Base-by-base conservation (phyloP, 2,888 invertebrate species). In the Philereme transversata region DNA sequence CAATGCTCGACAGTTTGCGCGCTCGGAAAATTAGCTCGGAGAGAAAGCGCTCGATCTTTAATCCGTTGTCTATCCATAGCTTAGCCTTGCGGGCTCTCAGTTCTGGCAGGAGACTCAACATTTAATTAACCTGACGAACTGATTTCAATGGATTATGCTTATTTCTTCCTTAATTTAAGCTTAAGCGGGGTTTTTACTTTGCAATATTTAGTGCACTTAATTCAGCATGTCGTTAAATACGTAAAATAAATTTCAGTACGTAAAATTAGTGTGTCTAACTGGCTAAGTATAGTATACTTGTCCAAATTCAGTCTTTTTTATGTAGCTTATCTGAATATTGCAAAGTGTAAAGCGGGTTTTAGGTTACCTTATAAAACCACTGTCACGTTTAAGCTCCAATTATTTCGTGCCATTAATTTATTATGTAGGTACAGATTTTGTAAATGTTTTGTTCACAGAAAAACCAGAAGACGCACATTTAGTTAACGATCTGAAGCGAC, bases 401-500 rank as follows among this genome's bases (percentile, higher is more conserved):
- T 7, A 38, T 38, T 7, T 3, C 38, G 7, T 7, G 6, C 38
- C 38, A 38, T 0, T 38, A 22, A 22, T 2, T 22, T 22, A 22
- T 3, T 22, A 22, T 22, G 22, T 5, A 38, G 38, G 38, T 38
- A 22, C 22, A 22, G 22, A 22, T 22, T 22, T 22, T 43, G 2
- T 10, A 5, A n/a, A 10, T 43, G 10, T 10, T 43, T 22, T 45
- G 11, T 9, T 48, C 4, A 45, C 86, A 93, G 88, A 94, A 78
- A 87, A 93, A 72, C 59, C 63, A 60, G 90, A 90, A 64, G 90
- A 86, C 57, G 76, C 81, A 49, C 93, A 83, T 59, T 83, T 92
- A 79, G 96, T 94, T 5, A 97, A 96, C 74, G 97, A 98, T 72
- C 90, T 99, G 72, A 97, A 98, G 84, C 97, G 97, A 78, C 98